Conservation (phyloP, 1,140 invertebrate genomes). For the Dendroctonus ponderosae region DNA sequence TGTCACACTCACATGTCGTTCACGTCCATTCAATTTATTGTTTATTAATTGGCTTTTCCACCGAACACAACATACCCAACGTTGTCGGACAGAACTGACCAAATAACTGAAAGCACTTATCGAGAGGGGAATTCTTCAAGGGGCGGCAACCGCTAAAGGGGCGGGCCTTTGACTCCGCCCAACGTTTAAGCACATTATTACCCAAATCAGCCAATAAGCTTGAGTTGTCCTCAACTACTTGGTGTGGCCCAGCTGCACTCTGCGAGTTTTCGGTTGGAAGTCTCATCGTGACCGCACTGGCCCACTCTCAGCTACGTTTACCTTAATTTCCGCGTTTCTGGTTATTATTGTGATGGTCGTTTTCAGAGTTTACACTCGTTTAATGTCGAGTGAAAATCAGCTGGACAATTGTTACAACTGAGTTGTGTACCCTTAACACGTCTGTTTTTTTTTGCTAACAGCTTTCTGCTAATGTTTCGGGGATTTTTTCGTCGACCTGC, state of each 20-base stretch:
- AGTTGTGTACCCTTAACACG: constrained; percentile 41
- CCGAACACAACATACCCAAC: constrained; percentile 32
- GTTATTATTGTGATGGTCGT: constrained; percentile 44
- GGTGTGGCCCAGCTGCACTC: constrained; percentile 19
- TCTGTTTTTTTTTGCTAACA: neutral
- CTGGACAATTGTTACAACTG: constrained; percentile 49
- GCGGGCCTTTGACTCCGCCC: constrained; percentile 24
- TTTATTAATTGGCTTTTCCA: constrained; percentile 8
- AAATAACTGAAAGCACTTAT: constrained; percentile 30
- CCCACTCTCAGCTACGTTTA: constrained; percentile 36
- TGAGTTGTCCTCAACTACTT: constrained; percentile 35
- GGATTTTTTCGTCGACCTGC: no score
- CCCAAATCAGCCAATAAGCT: constrained; percentile 39
- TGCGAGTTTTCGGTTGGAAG: neutral
- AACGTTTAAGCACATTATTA: constrained; percentile 35
- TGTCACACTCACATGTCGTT: constrained; percentile 26
- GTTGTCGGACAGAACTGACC: constrained; percentile 40
- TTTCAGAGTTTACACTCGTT: constrained; percentile 48
- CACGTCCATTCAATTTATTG: neutral
- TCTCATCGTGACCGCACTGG: constrained; percentile 20
- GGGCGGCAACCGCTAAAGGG: constrained; percentile 19
- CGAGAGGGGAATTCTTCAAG: constrained; percentile 16
- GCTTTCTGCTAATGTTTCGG: neutral
- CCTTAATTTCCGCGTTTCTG: constrained; percentile 44
- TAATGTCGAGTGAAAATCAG: constrained; percentile 45